These are phyloP conservation scores for Parnassius orleans DNA, from an alignment of 2,888 invertebrate genomes.

Conservation along the genomic window DNA sequence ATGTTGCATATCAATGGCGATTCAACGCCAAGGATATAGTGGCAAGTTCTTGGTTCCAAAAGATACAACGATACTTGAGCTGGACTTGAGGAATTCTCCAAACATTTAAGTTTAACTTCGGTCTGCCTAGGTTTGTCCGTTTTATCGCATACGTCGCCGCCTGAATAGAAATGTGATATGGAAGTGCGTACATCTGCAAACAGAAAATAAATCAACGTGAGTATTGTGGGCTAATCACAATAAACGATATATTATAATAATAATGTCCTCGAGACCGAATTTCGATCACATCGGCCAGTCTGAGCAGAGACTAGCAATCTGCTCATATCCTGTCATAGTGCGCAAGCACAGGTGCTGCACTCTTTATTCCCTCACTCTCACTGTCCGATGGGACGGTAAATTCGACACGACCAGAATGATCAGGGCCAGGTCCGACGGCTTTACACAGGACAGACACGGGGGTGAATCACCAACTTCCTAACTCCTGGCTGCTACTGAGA, in stretches of 20 bases:
- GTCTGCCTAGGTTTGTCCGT: conserved; percentile 89
- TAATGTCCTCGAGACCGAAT: too few species aligned
- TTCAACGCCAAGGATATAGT: conserved; percentile 97
- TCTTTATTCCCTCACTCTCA: too few species aligned
- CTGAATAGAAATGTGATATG: conserved; percentile 92
- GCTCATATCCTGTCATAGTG: too few species aligned
- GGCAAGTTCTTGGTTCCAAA: conserved; percentile 94
- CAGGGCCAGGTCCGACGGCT: too few species aligned
- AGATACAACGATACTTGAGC: conserved; percentile 93
- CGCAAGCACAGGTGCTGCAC: too few species aligned
- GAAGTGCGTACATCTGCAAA: conserved; percentile 82
- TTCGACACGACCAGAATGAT: too few species aligned
- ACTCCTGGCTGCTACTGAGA: too few species aligned
- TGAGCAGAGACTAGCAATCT: too few species aligned
- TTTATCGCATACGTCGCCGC: conserved; percentile 93
- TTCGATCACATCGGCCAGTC: too few species aligned
- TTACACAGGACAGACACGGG: too few species aligned
- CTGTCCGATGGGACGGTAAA: too few species aligned
- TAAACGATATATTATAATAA: not conserved
- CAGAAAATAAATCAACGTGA: conserved; percentile 11
- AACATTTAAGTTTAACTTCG: conserved; percentile 91
- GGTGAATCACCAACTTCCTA: too few species aligned
- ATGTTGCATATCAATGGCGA: conserved; percentile 94
- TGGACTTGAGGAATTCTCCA: conserved; percentile 85
- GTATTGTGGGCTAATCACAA: not conserved